Percentiles rank a stretch among this genome's conserved stretches.
phyloP scores from a whole-genome alignment of 2,797 vertebrate species.

The Muraenolepis orangiensis region DNA sequence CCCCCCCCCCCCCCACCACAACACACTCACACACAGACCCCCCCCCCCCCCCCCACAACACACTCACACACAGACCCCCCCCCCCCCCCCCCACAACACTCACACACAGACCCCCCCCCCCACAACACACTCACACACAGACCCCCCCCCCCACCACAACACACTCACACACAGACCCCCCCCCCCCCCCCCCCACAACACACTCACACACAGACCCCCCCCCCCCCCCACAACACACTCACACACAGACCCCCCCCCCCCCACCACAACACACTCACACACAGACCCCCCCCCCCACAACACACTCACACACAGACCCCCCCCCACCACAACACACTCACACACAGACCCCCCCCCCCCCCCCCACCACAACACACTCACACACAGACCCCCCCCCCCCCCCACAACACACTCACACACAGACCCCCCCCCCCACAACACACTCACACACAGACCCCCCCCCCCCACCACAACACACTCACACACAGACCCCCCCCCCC shows the following conservation, averaged over 20 bases:
- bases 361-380: slow-evolving; percentile 34
- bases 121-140: too few relatives aligned
- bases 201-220: neutral
- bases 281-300: slow-evolving; percentile 16
- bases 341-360: too few relatives aligned
- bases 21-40: slow-evolving; percentile 33
- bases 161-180: slow-evolving; percentile 39
- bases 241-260: too few relatives aligned
- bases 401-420: slow-evolving; percentile 1
- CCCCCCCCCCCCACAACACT: neutral
- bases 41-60: neutral
- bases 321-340: slow-evolving; percentile 13
- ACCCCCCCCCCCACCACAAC: too few relatives aligned
- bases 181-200: too few relatives aligned
- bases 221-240: slow-evolving; percentile 4
- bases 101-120: slow-evolving; percentile 46
- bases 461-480: too few relatives aligned
- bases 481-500: slow-evolving; percentile 28
- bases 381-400: slow-evolving; percentile 22
- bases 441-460: slow-evolving; percentile 39
- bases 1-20: too few relatives aligned
- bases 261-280: slow-evolving; percentile 35
- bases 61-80: neutral
- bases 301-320: neutral
- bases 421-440: neutral